Percentiles rank a stretch among this genome's conserved stretches.
Conservation (phyloP, 2,888 invertebrate species). For the Tachina fera region DNA sequence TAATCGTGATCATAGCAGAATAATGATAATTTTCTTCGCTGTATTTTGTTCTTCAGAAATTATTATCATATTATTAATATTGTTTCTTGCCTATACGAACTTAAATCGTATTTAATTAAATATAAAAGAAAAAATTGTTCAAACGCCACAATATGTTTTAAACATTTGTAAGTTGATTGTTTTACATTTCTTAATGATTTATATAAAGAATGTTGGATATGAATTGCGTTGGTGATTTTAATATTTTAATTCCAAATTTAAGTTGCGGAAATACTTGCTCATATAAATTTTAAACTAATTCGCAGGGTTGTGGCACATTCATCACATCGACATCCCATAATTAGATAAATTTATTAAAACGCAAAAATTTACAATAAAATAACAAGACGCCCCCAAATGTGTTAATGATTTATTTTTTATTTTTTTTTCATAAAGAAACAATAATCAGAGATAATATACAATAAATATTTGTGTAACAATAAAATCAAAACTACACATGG, state of each 20-base stretch:
- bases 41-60: too few relatives aligned
- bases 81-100: too few relatives aligned
- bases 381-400: slow-evolving; percentile 64
- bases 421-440: slow-evolving; percentile 22
- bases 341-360: slow-evolving; percentile 58
- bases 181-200: background rate
- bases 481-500: background rate
- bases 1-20: too few relatives aligned
- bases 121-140: too few relatives aligned
- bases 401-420: background rate
- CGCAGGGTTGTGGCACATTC: slow-evolving; percentile 34
- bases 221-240: slow-evolving; percentile 29
- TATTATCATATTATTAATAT: too few relatives aligned
- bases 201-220: slow-evolving; percentile 6
- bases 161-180: background rate
- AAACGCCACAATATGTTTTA: background rate
- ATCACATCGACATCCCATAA: slow-evolving; percentile 63
- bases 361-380: slow-evolving; percentile 40
- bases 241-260: background rate
- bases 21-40: too few relatives aligned
- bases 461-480: background rate
- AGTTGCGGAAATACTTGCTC: background rate
- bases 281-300: slow-evolving; percentile 16
- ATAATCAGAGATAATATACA: background rate
- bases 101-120: too few relatives aligned